These are phyloP conservation scores for Monoplex corrugatus DNA, from an alignment of 2,888 invertebrate species.

Conservation along the genomic window DNA sequence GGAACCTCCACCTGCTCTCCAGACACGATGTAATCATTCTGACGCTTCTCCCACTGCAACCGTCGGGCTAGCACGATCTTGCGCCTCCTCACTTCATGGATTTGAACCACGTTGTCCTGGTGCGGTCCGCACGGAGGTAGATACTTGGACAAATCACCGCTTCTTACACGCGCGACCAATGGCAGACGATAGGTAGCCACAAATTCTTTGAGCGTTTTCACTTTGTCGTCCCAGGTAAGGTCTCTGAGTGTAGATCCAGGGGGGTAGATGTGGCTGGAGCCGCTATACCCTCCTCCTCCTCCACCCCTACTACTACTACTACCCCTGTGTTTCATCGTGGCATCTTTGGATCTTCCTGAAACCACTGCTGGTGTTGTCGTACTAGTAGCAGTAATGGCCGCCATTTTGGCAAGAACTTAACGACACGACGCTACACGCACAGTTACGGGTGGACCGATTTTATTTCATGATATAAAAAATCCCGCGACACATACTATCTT, in stretches of 20 bases:
- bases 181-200: constrained; percentile 62
- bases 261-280: not conserved
- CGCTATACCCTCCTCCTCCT: constrained; percentile 23
- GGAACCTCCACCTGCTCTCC: constrained; percentile 71
- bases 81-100: constrained; percentile 68
- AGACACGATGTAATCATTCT: constrained; percentile 69
- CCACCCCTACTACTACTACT: not conserved
- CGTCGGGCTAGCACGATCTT: constrained; percentile 70
- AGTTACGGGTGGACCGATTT: not conserved
- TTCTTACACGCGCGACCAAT: constrained; percentile 60
- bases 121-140: constrained; percentile 38
- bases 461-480: too few relatives aligned
- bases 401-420: constrained; percentile 50
- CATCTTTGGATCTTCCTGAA: not conserved
- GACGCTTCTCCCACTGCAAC: constrained; percentile 73
- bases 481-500: too few relatives aligned
- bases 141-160: constrained; percentile 60
- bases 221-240: constrained; percentile 68
- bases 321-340: not conserved
- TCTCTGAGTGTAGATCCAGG: constrained; percentile 46
- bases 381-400: not conserved
- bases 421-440: constrained; percentile 50
- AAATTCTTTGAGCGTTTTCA: constrained; percentile 66
- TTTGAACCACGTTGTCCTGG: constrained; percentile 65
- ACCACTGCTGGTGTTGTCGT: constrained; percentile 4